Evolutionary conservation across 2,888 invertebrate genomes (phyloP).

Genomic region (Acleris emargana): DNA sequence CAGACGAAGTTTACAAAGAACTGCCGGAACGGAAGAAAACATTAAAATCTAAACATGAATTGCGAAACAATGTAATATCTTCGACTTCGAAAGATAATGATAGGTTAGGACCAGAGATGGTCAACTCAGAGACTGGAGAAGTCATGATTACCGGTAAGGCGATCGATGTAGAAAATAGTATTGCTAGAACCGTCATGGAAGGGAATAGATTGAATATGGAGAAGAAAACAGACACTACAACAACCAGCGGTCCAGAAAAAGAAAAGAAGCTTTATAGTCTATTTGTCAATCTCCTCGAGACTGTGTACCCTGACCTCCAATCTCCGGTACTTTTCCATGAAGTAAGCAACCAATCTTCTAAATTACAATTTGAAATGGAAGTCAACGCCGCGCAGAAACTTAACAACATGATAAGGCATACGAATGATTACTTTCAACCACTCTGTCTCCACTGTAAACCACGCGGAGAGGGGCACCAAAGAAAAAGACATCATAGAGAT

Average conservation of each 20-base stretch:
- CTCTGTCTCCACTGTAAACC: neutral
- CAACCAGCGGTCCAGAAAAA: slow-evolving; percentile 42
- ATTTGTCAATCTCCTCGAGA: slow-evolving; percentile 64
- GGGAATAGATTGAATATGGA: slow-evolving; percentile 42
- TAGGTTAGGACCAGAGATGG: slow-evolving; percentile 15
- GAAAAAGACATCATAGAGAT: neutral
- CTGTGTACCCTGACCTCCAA: slow-evolving; percentile 52
- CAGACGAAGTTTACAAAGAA: slow-evolving; percentile 38
- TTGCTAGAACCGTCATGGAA: slow-evolving; percentile 44
- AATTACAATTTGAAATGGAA: slow-evolving; percentile 52
- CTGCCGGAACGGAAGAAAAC: slow-evolving; percentile 48
- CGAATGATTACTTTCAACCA: neutral
- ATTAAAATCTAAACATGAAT: slow-evolving; percentile 53
- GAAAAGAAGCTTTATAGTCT: slow-evolving; percentile 60
- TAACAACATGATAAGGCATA: slow-evolving; percentile 19
- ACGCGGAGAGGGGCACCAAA: neutral
- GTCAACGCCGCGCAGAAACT: slow-evolving; percentile 54
- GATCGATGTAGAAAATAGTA: slow-evolving; percentile 37
- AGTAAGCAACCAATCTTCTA: slow-evolving; percentile 40
- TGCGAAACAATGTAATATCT: slow-evolving; percentile 48
- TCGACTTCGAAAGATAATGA: slow-evolving; percentile 48
- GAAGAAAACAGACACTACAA: slow-evolving; percentile 44
- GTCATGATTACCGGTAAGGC: slow-evolving; percentile 28
- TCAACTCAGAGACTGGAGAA: slow-evolving; percentile 19
- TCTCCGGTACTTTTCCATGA: slow-evolving; percentile 33